Evolutionary conservation across 2,113 vertebrate genomes (phyloP).

Genomic region (Cryptomyrus ogoouensis): DNA sequence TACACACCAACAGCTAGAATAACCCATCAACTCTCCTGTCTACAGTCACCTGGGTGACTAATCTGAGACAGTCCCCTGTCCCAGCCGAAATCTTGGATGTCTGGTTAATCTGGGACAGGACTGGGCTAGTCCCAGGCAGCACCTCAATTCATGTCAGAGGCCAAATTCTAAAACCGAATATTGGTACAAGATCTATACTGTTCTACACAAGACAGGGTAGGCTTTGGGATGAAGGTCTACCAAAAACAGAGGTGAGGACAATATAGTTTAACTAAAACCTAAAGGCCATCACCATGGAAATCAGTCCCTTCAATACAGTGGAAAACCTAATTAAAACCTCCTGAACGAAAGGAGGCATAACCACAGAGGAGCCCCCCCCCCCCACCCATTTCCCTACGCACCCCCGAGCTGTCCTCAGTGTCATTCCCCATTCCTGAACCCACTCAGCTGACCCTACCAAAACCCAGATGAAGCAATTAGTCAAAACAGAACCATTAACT

Average conservation of each 20-base stretch:
- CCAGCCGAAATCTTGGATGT: not conserved
- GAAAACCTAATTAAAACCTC: not conserved
- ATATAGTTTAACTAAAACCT: not conserved
- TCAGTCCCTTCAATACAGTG: not conserved
- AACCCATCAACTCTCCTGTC: not conserved
- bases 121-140: not conserved
- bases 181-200: not conserved
- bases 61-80: not conserved
- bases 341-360: not conserved
- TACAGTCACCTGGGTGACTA: not conserved
- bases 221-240: not conserved
- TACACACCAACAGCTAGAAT: not conserved
- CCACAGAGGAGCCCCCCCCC: not conserved
- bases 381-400: not conserved
- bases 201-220: not conserved
- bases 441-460: not conserved
- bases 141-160: not conserved
- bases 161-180: not conserved
- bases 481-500: not conserved
- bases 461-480: not conserved
- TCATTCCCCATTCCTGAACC: not conserved
- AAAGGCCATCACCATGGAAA: not conserved
- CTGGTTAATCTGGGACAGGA: not conserved
- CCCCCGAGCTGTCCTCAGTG: not conserved
- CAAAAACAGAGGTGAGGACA: not conserved